phyloP scores from a whole-genome alignment of 2,113 vertebrate species.

The Mirza zaza region DNA sequence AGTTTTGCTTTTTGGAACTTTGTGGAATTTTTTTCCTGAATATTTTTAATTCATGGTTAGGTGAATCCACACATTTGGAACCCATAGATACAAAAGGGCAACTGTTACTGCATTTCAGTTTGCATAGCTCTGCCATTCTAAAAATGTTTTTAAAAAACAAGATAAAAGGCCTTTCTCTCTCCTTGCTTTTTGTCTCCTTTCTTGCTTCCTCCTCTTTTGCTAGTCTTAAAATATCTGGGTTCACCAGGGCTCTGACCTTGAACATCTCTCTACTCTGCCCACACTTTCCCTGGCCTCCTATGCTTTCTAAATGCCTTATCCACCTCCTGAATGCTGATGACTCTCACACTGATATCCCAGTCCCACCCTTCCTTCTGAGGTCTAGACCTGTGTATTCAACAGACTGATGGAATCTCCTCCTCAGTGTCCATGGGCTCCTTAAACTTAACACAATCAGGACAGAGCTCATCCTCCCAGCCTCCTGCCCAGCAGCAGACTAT shows the following conservation, averaged over 20 bases:
- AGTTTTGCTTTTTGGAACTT: neutral
- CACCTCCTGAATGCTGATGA: neutral
- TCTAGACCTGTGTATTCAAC: neutral
- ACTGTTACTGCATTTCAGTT: neutral
- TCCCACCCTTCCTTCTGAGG: neutral
- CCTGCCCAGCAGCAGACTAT: neutral
- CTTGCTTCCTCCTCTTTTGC: neutral
- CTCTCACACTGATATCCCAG: neutral
- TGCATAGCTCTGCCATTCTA: neutral
- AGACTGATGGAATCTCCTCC: neutral
- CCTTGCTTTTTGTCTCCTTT: neutral
- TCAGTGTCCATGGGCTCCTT: neutral
- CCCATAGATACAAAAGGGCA: neutral
- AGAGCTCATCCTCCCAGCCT: accelerated
- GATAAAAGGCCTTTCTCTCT: neutral
- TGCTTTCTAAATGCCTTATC: neutral
- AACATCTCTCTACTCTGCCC: neutral
- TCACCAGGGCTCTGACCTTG: neutral
- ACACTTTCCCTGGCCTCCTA: neutral
- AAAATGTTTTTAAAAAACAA: neutral
- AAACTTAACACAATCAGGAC: neutral
- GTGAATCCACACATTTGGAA: neutral
- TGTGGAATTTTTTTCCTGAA: neutral
- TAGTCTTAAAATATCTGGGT: neutral
- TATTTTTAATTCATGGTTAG: neutral